phyloP scores from a whole-genome alignment of 2,113 vertebrate genomes.

The Scomber japonicus region DNA sequence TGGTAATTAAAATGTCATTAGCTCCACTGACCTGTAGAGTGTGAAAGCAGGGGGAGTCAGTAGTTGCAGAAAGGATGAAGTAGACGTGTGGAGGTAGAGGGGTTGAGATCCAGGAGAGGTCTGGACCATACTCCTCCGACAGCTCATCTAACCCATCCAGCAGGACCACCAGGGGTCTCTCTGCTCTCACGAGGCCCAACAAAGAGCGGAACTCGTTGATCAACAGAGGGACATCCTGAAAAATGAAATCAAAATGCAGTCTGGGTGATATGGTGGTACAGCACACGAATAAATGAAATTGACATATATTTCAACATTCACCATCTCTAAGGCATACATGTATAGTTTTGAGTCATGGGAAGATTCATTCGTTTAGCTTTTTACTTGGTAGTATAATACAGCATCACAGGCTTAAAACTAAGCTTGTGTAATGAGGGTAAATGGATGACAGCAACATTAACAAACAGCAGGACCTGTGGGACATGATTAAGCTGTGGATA shows the following conservation, averaged over 20 bases:
- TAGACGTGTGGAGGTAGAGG: conserved; percentile 72
- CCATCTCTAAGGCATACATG: too few species aligned
- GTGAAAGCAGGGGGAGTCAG: conserved; percentile 55
- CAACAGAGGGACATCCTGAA: conserved; percentile 74
- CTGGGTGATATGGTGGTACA: too few species aligned
- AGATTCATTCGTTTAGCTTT: too few species aligned
- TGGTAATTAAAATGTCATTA: too few species aligned
- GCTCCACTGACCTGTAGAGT: conserved; percentile 63
- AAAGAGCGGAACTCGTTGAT: conserved; percentile 78
- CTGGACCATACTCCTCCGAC: conserved; percentile 72
- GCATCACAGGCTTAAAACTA: too few species aligned
- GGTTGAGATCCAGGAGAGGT: conserved; percentile 78
- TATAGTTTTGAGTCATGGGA: too few species aligned
- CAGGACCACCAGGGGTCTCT: conserved; percentile 70
- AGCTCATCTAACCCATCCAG: conserved; percentile 82
- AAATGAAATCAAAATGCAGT: too few species aligned
- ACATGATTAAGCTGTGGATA: neutral
- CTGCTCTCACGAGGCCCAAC: conserved; percentile 66
- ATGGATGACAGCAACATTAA: too few species aligned
- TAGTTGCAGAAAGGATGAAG: conserved; percentile 74
- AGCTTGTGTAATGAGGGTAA: too few species aligned
- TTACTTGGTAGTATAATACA: too few species aligned
- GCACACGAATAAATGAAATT: too few species aligned
- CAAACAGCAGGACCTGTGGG: neutral
- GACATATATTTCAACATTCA: too few species aligned